These are phyloP conservation scores for Eptesicus fuscus DNA, from an alignment of 2,113 vertebrate genomes.

Conservation along the genomic window DNA sequence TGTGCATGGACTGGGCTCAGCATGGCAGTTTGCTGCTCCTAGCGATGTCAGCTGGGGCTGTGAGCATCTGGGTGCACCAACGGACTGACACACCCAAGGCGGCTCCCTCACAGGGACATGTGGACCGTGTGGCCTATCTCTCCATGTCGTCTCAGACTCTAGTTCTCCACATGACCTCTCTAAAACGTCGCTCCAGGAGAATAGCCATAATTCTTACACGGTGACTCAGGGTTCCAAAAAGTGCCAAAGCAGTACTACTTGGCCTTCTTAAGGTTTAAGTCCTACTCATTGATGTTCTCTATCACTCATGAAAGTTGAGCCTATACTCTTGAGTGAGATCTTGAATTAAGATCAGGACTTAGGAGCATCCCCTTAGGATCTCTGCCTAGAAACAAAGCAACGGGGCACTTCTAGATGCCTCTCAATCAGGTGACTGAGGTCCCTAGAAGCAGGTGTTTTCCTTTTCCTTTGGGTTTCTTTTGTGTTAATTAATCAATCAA, in stretches of 20 bases:
- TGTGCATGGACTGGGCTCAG: background rate
- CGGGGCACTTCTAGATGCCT: background rate
- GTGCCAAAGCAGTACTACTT: background rate
- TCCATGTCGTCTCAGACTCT: background rate
- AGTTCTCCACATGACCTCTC: background rate
- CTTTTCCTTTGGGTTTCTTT: background rate
- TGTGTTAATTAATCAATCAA: no score
- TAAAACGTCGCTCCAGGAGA: background rate
- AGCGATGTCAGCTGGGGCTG: accelerated
- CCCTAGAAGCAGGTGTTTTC: background rate
- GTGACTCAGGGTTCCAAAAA: background rate
- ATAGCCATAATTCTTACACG: background rate
- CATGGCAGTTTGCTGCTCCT: background rate
- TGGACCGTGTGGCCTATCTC: background rate
- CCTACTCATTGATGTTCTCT: background rate
- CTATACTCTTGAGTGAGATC: background rate
- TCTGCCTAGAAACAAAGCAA: background rate
- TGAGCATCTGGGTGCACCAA: background rate
- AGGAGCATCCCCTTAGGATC: background rate
- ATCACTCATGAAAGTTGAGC: background rate
- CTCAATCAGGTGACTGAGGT: background rate
- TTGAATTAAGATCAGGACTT: background rate
- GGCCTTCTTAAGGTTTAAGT: background rate
- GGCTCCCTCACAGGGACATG: accelerated
- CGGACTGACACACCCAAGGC: no score